Base-by-base conservation (phyloP, 2,888 invertebrate species). In the Caradrina clavipalpis region DNA sequence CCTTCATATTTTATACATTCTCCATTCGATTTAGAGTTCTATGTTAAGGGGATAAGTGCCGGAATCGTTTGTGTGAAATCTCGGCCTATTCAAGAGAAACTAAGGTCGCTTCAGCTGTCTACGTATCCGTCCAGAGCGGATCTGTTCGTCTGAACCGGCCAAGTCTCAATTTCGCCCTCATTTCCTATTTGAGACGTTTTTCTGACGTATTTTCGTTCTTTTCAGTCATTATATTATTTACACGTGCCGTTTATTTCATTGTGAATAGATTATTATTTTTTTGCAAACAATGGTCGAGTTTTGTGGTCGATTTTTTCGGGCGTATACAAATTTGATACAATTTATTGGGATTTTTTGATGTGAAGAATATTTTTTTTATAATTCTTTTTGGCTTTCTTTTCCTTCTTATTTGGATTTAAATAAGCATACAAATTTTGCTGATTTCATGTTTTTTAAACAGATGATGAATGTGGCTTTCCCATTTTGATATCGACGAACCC, bases 101-200 rank as follows among this genome's bases (percentile, higher is more conserved):
- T 82, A 72, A 72, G 80, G 86, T 76, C 69, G 79, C 71, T 80
- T 81, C 80, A 84, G 81, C 76, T 83, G 87, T 86, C 85, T 86
- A 86, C 86, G 86, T 81, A 75, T 84, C 83, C 86, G 86, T 74
- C 71, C 64, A 66, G 64, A 75, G 57, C 86, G 89, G 89, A 87
- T 85, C 83, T 78, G 71, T 60, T 80, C 71, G 79, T 77, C 81
- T 79, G 78, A 78, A 81, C 78, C 76, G 70, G 71, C 60, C 73
- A 65, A 83, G 80, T 85, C 88, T 86, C 89, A 85, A 89, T 88
- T 86, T 85, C 79, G 80, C 74, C 73, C 83, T 87, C 87, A 86
- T 87, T 89, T 89, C 88, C 88, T 70, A 63, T 81, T 77, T 78
- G 74, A 72, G 73, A 66, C 69, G 19, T 72, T 82, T 77, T 78